These are phyloP conservation scores for Drosophila nannoptera DNA, from an alignment of 1,140 invertebrate genomes.

Conservation along the genomic window DNA sequence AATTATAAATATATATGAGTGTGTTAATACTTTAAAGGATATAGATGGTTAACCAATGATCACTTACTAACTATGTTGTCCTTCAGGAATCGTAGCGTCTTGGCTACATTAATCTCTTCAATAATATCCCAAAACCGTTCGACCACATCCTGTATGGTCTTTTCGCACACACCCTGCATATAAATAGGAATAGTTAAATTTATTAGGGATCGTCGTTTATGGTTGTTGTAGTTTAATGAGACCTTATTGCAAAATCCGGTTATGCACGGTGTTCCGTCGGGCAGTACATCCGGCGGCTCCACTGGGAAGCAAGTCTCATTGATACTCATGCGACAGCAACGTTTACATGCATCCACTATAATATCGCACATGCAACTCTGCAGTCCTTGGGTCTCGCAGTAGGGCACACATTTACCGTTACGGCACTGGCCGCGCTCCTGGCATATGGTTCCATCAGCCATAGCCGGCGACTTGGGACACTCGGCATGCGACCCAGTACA, in stretches of 20 bases:
- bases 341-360: slow-evolving; percentile 82
- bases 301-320: slow-evolving; percentile 95
- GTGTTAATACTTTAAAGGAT: background rate
- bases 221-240: no score
- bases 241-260: slow-evolving; percentile 97
- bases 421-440: slow-evolving; percentile 92
- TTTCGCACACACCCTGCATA: slow-evolving; percentile 92
- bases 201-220: no score
- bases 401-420: slow-evolving; percentile 92
- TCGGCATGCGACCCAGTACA: slow-evolving; percentile 85
- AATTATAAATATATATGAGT: background rate
- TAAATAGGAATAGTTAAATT: slow-evolving; percentile 2
- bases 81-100: slow-evolving; percentile 90
- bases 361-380: slow-evolving; percentile 97
- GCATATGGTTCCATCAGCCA: slow-evolving; percentile 91
- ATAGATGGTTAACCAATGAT: background rate
- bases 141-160: slow-evolving; percentile 96
- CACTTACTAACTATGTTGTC: slow-evolving; percentile 91
- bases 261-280: slow-evolving; percentile 96
- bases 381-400: slow-evolving; percentile 94
- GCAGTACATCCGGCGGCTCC: slow-evolving; percentile 90
- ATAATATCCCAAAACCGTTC: slow-evolving; percentile 98
- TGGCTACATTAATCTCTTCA: slow-evolving; percentile 96
- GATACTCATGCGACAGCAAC: slow-evolving; percentile 92
- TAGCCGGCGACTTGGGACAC: slow-evolving; percentile 86